These are phyloP conservation scores for Cheirogaleus medius DNA, from an alignment of 2,113 vertebrate genomes.

Conservation along the genomic window DNA sequence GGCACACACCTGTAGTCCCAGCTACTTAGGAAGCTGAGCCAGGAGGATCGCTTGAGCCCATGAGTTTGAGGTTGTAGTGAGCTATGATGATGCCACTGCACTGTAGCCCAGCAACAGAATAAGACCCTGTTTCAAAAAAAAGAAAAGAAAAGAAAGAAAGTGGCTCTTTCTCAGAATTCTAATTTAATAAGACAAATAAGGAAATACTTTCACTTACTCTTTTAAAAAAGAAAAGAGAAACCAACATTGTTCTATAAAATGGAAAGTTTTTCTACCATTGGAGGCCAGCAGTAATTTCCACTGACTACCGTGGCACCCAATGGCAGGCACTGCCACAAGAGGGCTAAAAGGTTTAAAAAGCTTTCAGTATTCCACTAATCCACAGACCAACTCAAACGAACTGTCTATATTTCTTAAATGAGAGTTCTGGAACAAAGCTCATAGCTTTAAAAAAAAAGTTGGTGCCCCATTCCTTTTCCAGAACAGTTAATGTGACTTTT, in stretches of 20 bases:
- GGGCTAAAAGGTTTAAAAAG: slow-evolving; percentile 51
- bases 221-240: not conserved
- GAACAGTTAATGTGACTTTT: not conserved
- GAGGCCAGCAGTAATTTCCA: slow-evolving; percentile 6
- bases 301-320: slow-evolving; percentile 42
- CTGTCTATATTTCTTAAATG: slow-evolving; percentile 6
- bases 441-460: not conserved
- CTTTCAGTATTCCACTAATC: slow-evolving; percentile 61
- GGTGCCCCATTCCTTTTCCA: not conserved
- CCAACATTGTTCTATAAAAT: not conserved
- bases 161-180: not conserved
- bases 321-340: not conserved
- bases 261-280: not conserved
- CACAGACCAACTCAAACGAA: slow-evolving; percentile 59
- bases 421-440: not conserved
- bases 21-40: too few species aligned
- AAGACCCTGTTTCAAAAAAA: too few species aligned
- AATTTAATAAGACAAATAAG: not conserved
- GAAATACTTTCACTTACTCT: not conserved
- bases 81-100: too few species aligned
- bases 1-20: too few species aligned
- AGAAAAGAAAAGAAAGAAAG: not conserved
- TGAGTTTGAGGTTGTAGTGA: too few species aligned
- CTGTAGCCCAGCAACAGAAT: too few species aligned
- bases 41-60: too few species aligned